Base-by-base conservation (phyloP, 2,113 vertebrate genomes). In the Paedocypris sp. region DNA sequence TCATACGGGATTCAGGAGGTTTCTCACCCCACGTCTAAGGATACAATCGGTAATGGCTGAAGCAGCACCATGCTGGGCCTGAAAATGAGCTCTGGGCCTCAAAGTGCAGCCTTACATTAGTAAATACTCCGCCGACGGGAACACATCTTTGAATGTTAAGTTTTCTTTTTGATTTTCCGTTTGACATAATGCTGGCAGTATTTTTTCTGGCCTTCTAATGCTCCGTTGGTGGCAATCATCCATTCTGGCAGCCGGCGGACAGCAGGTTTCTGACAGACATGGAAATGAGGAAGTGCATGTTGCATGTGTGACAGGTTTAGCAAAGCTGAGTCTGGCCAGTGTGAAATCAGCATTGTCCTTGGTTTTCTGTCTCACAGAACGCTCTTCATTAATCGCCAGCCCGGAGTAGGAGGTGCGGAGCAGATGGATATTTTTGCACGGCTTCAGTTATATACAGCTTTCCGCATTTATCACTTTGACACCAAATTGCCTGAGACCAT, bases 401-500 rank as follows among this genome's bases (percentile, higher is more conserved):
- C 32, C 32, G 42, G 47, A 68, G 62, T 63, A 46, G 69, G 66
- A 68, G 65, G 65, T 49, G 61, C 35, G n/a, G 41, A 67, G 53
- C 74, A 73, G 71, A 75, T 69, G 71, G 71, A 60, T 62, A 26
- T 70, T 70, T 70, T 67, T 56, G 59, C 47, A 60, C 62, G 28
- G 50, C 53, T 68, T 70, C 63, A 66, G 67, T 75, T 70, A 68
- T 70, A 68, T 67, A 38, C 67, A 52, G 68, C 59, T 71, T 75
- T 71, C 66, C 71, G 59, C 68, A 66, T 71, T 69, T 64, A 71
- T 73, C 62, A 73, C 60, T 57, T 50, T 73, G 68, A 73, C 68
- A 73, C 66, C 69, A 67, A 73, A 67, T 76, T 66, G 43, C 41
- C 47, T 29, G 42, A 68, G 57, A 52, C 64, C 67, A 68, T 73